These are phyloP conservation scores for Halichondria panicea DNA, from an alignment of 37 sponge, comb jelly and placozoan species.

Conservation along the genomic window DNA sequence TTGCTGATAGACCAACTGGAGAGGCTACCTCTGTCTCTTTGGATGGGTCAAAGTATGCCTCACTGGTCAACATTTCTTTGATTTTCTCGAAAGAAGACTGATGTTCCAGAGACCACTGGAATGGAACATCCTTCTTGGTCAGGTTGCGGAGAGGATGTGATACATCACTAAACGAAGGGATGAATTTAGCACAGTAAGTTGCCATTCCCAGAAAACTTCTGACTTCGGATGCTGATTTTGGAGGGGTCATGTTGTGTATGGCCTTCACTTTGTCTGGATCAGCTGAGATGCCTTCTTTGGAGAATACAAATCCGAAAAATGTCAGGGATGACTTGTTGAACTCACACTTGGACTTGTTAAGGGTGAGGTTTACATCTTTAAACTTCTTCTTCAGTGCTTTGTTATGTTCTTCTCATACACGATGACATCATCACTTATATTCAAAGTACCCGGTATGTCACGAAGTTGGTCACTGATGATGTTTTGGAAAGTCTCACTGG, in stretches of 20 bases:
- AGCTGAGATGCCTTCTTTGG: conserved; percentile 31
- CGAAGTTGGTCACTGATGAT: conserved; percentile 27
- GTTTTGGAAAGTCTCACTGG: conserved; percentile 48
- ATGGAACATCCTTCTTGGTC: conserved; percentile 32
- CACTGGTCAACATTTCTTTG: conserved; percentile 46
- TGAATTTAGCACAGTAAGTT: conserved; percentile 52
- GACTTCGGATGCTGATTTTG: conserved; percentile 23
- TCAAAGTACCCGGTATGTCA: conserved; percentile 28
- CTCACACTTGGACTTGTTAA: conserved; percentile 43
- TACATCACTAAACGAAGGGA: conserved; percentile 31
- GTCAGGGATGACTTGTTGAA: conserved; percentile 34
- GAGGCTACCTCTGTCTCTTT: conserved; percentile 42
- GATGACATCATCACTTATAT: conserved; percentile 52
- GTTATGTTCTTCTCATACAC: conserved; percentile 30
- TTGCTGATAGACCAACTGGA: conserved; percentile 40
- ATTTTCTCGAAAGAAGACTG: conserved; percentile 27
- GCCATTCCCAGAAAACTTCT: conserved; percentile 55
- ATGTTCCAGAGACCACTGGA: conserved; percentile 22
- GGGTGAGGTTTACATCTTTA: conserved; percentile 1
- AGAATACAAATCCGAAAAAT: conserved; percentile 50
- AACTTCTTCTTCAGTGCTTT: conserved; percentile 21
- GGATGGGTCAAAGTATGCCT: conserved; percentile 33
- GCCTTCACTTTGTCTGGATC: conserved; percentile 34
- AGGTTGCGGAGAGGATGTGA: conserved; percentile 41
- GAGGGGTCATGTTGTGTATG: conserved; percentile 25